Evolutionary conservation across 1,140 invertebrate species (phyloP).

Genomic region (Octopus sinensis): DNA sequence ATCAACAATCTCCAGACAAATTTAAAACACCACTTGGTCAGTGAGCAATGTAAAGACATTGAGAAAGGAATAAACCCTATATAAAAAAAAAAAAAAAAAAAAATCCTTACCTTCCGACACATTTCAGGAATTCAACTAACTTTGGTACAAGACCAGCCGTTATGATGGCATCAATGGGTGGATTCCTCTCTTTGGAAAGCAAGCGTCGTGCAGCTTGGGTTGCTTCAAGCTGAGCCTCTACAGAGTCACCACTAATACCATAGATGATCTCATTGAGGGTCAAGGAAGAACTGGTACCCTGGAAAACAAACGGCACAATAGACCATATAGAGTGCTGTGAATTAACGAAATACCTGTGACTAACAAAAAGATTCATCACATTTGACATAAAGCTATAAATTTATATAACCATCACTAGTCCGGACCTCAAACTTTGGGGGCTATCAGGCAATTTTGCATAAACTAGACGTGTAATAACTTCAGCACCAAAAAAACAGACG

Average conservation of each 20-base stretch:
- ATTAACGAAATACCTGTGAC: slow-evolving; percentile 8
- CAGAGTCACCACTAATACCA: slow-evolving; percentile 40
- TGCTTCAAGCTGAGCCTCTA: slow-evolving; percentile 38
- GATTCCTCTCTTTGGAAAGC: slow-evolving; percentile 93
- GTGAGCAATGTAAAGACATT: too few species aligned
- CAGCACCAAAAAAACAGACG: too few species aligned
- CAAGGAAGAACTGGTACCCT: slow-evolving; percentile 22
- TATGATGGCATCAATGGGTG: slow-evolving; percentile 97
- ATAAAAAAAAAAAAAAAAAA: too few species aligned
- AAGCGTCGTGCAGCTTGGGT: slow-evolving; percentile 71
- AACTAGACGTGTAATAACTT: too few species aligned
- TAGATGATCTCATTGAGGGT: slow-evolving; percentile 46
- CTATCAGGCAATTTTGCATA: too few species aligned
- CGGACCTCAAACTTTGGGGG: too few species aligned
- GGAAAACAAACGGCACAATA: slow-evolving; percentile 25
- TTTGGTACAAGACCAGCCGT: slow-evolving; percentile 88
- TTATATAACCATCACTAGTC: not conserved
- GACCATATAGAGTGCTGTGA: not conserved
- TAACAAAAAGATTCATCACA: slow-evolving; percentile 1
- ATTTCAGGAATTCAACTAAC: slow-evolving; percentile 83
- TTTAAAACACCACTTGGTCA: too few species aligned
- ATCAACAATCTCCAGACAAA: too few species aligned
- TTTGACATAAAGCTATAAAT: not conserved
- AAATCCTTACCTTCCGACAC: slow-evolving; percentile 64
- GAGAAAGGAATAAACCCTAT: too few species aligned